Conservation (phyloP, 37 sponge, comb jelly and placozoan genomes). For the Amphimedon queenslandica region DNA sequence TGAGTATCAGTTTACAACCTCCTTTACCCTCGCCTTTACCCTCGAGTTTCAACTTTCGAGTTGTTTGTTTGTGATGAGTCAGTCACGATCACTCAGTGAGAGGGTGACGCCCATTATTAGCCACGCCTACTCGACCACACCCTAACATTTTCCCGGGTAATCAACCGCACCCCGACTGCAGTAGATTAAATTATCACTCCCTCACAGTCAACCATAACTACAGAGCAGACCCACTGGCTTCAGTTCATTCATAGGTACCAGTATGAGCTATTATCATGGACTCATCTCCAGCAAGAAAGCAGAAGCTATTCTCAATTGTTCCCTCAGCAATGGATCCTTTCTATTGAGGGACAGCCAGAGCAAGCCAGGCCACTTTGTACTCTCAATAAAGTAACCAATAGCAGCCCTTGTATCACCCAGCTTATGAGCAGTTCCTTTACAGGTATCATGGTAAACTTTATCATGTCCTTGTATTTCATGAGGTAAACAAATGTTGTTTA, state of each 20-base stretch:
- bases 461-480: constrained; percentile 54
- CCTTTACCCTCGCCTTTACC: no score
- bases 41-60: no score
- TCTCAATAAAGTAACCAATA: constrained; percentile 9
- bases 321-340: constrained; percentile 27
- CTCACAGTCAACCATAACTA: background rate
- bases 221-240: background rate
- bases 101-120: no score
- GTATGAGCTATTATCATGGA: constrained; percentile 63
- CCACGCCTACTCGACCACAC: no score
- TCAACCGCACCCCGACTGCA: background rate
- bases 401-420: background rate
- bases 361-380: constrained; percentile 55
- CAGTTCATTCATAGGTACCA: background rate
- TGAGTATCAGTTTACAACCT: no score
- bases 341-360: constrained; percentile 62
- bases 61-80: no score
- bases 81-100: no score
- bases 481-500: background rate
- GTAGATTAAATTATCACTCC: background rate
- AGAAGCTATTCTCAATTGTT: constrained; percentile 20
- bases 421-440: background rate
- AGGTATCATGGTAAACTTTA: constrained; percentile 42
- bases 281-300: constrained; percentile 61
- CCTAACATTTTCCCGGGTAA: background rate